Evolutionary conservation across 2,113 vertebrate species (phyloP).

Genomic region (Scytalopus superciliaris): DNA sequence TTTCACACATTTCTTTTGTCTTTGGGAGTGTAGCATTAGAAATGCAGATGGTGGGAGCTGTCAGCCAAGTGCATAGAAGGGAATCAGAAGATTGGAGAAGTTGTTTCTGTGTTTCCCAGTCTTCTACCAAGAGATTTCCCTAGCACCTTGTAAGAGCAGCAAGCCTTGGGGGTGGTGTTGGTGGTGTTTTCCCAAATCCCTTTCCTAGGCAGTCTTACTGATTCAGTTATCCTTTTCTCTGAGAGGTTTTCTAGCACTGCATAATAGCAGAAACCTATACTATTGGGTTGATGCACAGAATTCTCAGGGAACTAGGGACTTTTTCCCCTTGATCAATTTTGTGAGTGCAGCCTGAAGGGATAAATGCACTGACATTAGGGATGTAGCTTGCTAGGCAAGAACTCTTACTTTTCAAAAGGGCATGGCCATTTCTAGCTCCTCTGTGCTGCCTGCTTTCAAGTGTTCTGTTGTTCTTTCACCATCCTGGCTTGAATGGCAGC

Average conservation of each 20-base stretch:
- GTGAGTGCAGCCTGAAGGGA: neutral
- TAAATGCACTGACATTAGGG: neutral
- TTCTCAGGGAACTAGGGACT: neutral
- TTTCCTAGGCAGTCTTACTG: neutral
- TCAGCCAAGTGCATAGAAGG: neutral
- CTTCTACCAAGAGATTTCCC: neutral
- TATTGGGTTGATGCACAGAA: neutral
- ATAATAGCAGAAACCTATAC: neutral
- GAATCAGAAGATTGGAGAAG: neutral
- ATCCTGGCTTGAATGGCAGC: neutral
- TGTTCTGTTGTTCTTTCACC: neutral
- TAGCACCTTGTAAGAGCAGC: rapidly evolving
- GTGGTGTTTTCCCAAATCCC: rapidly evolving
- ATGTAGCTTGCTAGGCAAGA: neutral
- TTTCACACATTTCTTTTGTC: neutral
- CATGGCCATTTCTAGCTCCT: neutral
- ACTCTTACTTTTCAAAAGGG: neutral
- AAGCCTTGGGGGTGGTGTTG: neutral
- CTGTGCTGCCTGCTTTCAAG: neutral
- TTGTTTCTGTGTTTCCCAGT: neutral
- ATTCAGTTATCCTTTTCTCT: neutral
- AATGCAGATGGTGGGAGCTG: neutral
- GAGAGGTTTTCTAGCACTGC: neutral
- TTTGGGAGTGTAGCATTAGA: neutral
- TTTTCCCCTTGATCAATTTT: neutral